Evolutionary conservation across 2,888 invertebrate species (phyloP).

Genomic region (Tenthredo mesomela): DNA sequence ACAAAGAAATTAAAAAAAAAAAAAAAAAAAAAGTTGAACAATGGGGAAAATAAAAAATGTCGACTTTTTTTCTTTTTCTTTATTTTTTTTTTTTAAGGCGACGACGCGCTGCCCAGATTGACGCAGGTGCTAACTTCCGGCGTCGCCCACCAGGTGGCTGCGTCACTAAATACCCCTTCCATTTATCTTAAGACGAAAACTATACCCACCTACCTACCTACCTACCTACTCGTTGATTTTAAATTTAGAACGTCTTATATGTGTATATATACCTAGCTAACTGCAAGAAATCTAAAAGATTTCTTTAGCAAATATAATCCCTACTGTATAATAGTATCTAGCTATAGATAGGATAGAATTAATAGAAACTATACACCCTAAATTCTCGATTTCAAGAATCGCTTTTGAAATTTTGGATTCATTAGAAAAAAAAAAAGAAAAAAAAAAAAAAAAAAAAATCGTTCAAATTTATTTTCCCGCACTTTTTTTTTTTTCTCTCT

Average conservation of each 20-base stretch:
- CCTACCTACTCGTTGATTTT: constrained; percentile 7
- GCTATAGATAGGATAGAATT: too few relatives aligned
- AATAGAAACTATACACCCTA: neutral
- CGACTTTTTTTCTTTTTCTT: neutral
- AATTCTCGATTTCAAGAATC: neutral
- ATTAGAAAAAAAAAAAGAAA: too few relatives aligned
- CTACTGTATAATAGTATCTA: too few relatives aligned
- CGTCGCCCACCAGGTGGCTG: constrained; percentile 59
- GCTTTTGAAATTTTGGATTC: too few relatives aligned
- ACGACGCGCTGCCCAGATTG: constrained; percentile 53
- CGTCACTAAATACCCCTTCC: constrained; percentile 41
- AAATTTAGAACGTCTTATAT: constrained; percentile 19
- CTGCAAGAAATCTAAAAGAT: neutral
- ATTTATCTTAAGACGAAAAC: neutral
- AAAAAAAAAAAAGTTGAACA: neutral
- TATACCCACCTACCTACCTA: neutral
- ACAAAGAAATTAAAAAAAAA: neutral
- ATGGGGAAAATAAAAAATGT: neutral
- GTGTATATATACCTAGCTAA: neutral
- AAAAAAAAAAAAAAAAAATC: too few relatives aligned
- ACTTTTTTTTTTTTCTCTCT: too few relatives aligned
- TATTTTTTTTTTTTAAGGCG: neutral
- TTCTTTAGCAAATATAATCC: neutral
- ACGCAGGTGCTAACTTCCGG: constrained; percentile 62
- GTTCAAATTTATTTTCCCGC: too few relatives aligned